A percentile compares a stretch with the other conserved stretches of the same genome.
These are phyloP conservation scores for Nematostella vectensis DNA, from an alignment of 92 coral and sea anemone species.

Conservation along the genomic window DNA sequence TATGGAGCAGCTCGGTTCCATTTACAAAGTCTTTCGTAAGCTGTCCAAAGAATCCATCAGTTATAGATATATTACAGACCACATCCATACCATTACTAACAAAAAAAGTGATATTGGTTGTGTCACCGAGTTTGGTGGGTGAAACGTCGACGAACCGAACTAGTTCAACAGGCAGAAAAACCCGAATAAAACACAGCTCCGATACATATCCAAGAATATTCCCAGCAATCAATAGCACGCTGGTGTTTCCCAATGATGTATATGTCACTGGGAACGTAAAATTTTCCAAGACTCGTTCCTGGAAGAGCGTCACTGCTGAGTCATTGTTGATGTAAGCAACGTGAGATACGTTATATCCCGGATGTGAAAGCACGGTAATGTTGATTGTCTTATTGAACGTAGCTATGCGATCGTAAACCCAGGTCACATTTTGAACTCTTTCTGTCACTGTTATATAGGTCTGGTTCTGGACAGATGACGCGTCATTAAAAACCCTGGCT, in stretches of 20 bases:
- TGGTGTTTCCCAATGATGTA: constrained; percentile 10
- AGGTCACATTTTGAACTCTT: constrained; percentile 31
- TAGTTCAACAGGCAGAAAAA: constrained; percentile 21
- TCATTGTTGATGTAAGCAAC: constrained; percentile 12
- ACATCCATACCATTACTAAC: constrained; percentile 51
- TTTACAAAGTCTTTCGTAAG: constrained; percentile 5
- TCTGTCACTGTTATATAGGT: constrained; percentile 5
- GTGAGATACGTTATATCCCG: constrained; percentile 53
- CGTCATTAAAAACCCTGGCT: constrained; percentile 16
- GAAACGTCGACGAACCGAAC: constrained; percentile 18
- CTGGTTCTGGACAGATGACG: neutral
- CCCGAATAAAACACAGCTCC: constrained; percentile 18
- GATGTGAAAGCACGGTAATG: constrained; percentile 24
- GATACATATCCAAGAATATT: constrained; percentile 27
- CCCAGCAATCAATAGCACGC: constrained; percentile 19
- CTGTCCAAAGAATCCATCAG: constrained; percentile 34
- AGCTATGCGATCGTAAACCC: constrained; percentile 17
- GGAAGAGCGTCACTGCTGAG: constrained; percentile 10
- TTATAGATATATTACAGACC: constrained; percentile 39
- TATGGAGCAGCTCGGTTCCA: constrained; percentile 9
- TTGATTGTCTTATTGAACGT: constrained; percentile 12
- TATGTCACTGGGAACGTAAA: constrained; percentile 11
- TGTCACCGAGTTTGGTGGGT: constrained; percentile 11
- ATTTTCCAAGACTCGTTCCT: constrained; percentile 21
- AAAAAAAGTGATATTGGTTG: constrained; percentile 46